Base-by-base conservation (phyloP, 2,797 vertebrate genomes). In the Mergus octosetaceus region DNA sequence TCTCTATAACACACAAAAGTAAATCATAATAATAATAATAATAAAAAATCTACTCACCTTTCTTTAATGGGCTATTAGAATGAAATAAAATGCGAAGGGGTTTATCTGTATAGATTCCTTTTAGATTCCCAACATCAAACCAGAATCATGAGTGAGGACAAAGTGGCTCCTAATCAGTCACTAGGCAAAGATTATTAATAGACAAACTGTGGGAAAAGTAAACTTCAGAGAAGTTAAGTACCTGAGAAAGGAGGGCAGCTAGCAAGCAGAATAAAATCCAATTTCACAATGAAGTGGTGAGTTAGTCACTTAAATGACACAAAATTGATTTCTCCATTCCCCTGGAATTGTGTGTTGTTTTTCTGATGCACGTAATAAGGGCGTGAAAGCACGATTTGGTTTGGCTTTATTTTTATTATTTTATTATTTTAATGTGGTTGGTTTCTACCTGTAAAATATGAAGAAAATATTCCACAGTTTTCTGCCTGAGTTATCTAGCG, bases 141-240 rank as follows among this genome's bases (percentile, higher is more conserved):
- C 72, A 89, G 74, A 81, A 64, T 89, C n/a, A 90, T 22, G 20
- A 84, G 70, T 72, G 39, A 78, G 0, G 16, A 92, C 71, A 57
- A 80, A 92, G 71, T 32, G 76, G 30, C 78, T 95, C 36, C 86
- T 94, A 94, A 95, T 95, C 87, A 89, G 77, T 89, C 69, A 91
- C 80, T 85, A 95, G 85, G 53, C 27, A 53, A 36, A 38, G 51
- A 72, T 87, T 73, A 68, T 78, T 85, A 96, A 89, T 56, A 89
- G 74, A 53, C 64, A 71, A 75, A 89, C 56, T 90, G 62, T 97
- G 91, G 81, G 95, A 95, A 97, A 97, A 94, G 93, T 87, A 97
- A 97, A 97, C 81, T 94, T 85, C 4, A 60, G 62, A 74, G 83
- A 90, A 91, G 51, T 69, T 94, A 79, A 80, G 66, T 85, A 57